phyloP scores from a whole-genome alignment of 2,888 invertebrate species.

The Macrophya alboannulata region DNA sequence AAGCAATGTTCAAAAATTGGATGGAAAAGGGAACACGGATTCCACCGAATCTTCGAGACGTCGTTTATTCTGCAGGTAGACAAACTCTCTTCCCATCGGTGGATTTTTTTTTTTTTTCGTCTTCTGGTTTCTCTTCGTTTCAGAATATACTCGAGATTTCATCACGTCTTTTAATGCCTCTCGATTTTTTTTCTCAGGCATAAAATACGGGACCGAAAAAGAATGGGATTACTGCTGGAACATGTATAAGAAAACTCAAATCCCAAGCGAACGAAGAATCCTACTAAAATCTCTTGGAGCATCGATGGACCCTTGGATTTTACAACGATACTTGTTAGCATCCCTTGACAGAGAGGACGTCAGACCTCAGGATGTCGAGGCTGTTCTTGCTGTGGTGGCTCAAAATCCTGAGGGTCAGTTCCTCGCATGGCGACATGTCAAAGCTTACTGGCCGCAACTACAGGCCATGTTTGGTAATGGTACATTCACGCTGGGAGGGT shows the following conservation, averaged over 20 bases:
- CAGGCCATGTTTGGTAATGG: constrained; percentile 85
- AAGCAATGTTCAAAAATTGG: constrained; percentile 88
- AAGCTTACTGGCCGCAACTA: constrained; percentile 86
- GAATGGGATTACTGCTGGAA: constrained; percentile 92
- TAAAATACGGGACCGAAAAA: constrained; percentile 86
- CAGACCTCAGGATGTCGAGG: constrained; percentile 86
- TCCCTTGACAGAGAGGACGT: constrained; percentile 87
- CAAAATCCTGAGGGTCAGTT: constrained; percentile 87
- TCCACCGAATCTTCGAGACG: constrained; percentile 89
- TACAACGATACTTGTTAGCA: constrained; percentile 90
- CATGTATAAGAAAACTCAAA: constrained; percentile 85
- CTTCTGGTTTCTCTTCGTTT: background rate
- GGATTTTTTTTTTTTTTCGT: background rate
- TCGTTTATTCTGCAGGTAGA: constrained; percentile 83
- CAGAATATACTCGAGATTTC: background rate
- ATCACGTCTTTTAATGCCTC: too few species aligned
- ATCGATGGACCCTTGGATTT: constrained; percentile 89
- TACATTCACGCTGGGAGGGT: constrained; percentile 84
- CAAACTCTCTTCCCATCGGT: background rate
- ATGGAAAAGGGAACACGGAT: constrained; percentile 85
- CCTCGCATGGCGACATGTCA: constrained; percentile 88
- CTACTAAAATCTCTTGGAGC: constrained; percentile 88
- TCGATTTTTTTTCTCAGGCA: constrained; percentile 80
- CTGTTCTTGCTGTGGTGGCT: constrained; percentile 88
- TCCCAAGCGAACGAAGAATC: constrained; percentile 87